These are phyloP conservation scores for Tholera decimalis DNA, from an alignment of 2,888 invertebrate species.

Conservation along the genomic window DNA sequence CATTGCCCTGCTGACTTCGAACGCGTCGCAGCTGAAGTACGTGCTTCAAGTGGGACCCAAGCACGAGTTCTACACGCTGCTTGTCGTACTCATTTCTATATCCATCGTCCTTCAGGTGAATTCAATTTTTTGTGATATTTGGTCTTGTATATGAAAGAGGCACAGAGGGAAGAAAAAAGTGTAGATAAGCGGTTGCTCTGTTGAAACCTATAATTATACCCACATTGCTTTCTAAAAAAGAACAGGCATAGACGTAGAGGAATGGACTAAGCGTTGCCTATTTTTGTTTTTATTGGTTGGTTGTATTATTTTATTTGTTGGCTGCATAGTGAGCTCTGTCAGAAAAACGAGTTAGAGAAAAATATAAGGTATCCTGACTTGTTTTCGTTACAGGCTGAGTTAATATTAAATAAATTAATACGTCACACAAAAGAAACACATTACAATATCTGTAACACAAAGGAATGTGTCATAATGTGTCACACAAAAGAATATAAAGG, in stretches of 20 bases:
- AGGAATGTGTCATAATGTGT: constrained; percentile 6
- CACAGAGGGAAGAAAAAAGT: too few species aligned
- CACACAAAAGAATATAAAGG: constrained; percentile 3
- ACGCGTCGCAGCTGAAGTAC: constrained; percentile 97
- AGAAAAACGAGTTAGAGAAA: too few species aligned
- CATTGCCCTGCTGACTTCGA: constrained; percentile 96
- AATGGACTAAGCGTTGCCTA: too few species aligned
- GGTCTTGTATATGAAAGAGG: too few species aligned
- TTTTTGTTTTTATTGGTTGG: too few species aligned
- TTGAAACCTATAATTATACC: too few species aligned
- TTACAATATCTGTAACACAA: constrained; percentile 7
- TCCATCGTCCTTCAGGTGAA: constrained; percentile 96
- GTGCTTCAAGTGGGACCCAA: constrained; percentile 96
- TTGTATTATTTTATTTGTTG: too few species aligned
- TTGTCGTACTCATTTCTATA: constrained; percentile 95
- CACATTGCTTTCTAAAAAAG: too few species aligned
- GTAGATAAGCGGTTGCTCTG: too few species aligned
- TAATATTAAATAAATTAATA: background rate
- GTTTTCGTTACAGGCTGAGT: background rate
- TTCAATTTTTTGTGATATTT: background rate
- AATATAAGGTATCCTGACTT: too few species aligned
- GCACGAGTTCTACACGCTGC: constrained; percentile 96
- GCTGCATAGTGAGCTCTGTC: too few species aligned
- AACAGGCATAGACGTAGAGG: too few species aligned
- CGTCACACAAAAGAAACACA: constrained; percentile 12